Evolutionary conservation across 2,888 invertebrate genomes (phyloP).

Genomic region (Sabellastarte sp.): DNA sequence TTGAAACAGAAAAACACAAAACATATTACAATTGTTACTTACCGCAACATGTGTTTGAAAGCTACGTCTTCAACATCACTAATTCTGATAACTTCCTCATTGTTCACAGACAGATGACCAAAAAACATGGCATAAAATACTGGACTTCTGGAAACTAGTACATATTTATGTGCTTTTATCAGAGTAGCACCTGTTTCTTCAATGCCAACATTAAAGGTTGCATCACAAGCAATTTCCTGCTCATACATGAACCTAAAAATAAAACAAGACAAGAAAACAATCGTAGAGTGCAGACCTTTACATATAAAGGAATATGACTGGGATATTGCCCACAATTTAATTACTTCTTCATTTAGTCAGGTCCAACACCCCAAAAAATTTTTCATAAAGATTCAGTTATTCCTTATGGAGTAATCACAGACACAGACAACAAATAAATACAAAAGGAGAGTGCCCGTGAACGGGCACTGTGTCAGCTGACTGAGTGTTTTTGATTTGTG

Average conservation of each 20-base stretch:
- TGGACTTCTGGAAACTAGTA: constrained; percentile 20
- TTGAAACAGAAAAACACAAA: constrained; percentile 14
- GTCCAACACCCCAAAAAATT: too few species aligned
- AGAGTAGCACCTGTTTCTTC: not conserved
- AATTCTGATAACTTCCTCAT: constrained; percentile 11
- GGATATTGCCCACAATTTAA: too few species aligned
- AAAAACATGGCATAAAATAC: constrained; percentile 19
- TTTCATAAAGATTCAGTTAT: too few species aligned
- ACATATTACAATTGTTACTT: constrained; percentile 4
- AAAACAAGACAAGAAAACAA: not conserved
- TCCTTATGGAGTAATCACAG: too few species aligned
- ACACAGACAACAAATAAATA: too few species aligned
- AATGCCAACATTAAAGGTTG: constrained; percentile 25
- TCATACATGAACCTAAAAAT: constrained; percentile 27
- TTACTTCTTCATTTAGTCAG: too few species aligned
- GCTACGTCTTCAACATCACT: constrained; percentile 36
- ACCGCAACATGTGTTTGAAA: constrained; percentile 35
- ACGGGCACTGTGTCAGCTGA: too few species aligned
- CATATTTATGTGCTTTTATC: constrained; percentile 26
- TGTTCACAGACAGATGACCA: constrained; percentile 1
- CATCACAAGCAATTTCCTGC: constrained; percentile 27
- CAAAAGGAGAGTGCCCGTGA: too few species aligned
- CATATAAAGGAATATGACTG: too few species aligned
- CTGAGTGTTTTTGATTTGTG: too few species aligned
- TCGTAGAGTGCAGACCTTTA: too few species aligned